Conservation (phyloP, 2,888 invertebrate genomes). For the Onchidella celtica region DNA sequence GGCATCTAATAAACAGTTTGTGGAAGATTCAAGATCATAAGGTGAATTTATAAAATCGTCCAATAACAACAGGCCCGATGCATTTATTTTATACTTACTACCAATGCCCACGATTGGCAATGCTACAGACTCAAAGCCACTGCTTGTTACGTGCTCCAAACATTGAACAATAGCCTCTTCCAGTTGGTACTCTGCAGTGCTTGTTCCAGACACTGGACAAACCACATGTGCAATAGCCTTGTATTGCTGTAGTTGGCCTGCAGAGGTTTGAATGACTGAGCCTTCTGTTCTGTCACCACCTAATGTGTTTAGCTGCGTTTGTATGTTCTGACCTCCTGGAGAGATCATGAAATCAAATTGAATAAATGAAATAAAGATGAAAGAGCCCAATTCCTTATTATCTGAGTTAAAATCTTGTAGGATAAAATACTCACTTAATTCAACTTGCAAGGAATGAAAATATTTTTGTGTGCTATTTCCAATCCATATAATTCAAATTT, state of each 20-base stretch:
- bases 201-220: constrained; percentile 56
- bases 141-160: constrained; percentile 51
- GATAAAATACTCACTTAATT: too few species aligned
- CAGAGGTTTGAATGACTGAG: constrained; percentile 7
- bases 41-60: too few species aligned
- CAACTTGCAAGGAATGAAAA: too few species aligned
- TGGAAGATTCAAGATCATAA: too few species aligned
- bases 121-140: constrained; percentile 59
- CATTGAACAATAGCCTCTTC: constrained; percentile 55
- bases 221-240: constrained; percentile 58
- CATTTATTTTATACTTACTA: constrained; percentile 48
- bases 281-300: not conserved
- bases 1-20: too few species aligned
- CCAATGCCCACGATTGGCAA: constrained; percentile 72
- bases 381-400: too few species aligned
- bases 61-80: too few species aligned
- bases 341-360: not conserved
- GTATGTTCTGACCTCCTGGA: constrained; percentile 11
- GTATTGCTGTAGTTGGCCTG: constrained; percentile 35
- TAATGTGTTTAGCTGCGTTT: not conserved
- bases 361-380: not conserved
- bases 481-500: too few species aligned
- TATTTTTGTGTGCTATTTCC: too few species aligned
- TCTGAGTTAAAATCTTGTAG: too few species aligned
- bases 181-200: constrained; percentile 54